These are phyloP conservation scores for Parauchenoglanis ngamensis DNA, from an alignment of 2,797 vertebrate species.

Conservation along the genomic window DNA sequence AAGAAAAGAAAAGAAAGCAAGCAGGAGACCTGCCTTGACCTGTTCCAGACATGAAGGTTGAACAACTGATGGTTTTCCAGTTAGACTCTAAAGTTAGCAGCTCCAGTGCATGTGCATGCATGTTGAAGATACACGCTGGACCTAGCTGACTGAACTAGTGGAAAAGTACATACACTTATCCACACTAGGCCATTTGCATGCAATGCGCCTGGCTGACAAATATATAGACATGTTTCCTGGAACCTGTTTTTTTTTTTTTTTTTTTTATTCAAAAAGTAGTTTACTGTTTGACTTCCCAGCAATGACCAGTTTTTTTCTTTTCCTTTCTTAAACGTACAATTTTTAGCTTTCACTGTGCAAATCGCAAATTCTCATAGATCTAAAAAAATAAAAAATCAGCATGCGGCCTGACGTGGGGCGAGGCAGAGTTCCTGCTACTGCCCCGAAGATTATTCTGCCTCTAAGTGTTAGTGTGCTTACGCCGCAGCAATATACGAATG, in stretches of 20 bases:
- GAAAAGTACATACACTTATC: conserved; percentile 1
- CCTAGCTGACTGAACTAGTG: conserved; percentile 14
- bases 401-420: neutral
- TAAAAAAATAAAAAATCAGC: neutral
- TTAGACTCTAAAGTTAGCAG: conserved; percentile 57
- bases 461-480: neutral
- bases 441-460: too few species aligned
- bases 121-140: conserved; percentile 7
- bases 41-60: conserved; percentile 73
- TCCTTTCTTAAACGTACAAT: too few species aligned
- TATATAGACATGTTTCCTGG: neutral
- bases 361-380: neutral
- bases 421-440: neutral
- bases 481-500: neutral
- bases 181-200: neutral
- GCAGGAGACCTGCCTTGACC: conserved; percentile 76
- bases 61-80: conserved; percentile 72
- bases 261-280: neutral
- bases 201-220: neutral
- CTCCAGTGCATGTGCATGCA: conserved; percentile 25
- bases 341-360: neutral
- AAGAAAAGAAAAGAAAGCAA: conserved; percentile 36
- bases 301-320: neutral
- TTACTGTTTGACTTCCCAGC: neutral
- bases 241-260: neutral